These are phyloP conservation scores for Drosophila saltans DNA, from an alignment of 1,140 invertebrate species.

Conservation along the genomic window DNA sequence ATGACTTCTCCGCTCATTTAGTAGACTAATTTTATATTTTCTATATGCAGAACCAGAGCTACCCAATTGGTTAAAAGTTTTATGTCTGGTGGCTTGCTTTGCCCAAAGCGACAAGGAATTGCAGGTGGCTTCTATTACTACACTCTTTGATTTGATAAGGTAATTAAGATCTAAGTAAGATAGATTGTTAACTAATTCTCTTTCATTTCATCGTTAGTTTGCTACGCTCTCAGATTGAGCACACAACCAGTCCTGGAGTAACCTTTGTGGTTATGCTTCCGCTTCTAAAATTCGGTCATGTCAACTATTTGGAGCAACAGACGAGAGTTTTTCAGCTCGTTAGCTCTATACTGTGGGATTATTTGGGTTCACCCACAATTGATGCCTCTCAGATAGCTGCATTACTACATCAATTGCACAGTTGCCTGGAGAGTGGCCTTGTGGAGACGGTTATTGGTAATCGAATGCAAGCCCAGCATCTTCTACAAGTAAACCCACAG, in stretches of 20 bases:
- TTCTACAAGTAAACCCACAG: slow-evolving; percentile 57
- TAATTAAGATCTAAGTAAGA: slow-evolving; percentile 13
- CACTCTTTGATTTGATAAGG: slow-evolving; percentile 90
- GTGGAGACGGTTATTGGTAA: slow-evolving; percentile 78
- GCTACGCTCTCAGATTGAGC: slow-evolving; percentile 85
- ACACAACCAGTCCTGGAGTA: slow-evolving; percentile 84
- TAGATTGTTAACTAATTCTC: background rate
- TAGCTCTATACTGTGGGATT: slow-evolving; percentile 78
- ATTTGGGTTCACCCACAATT: slow-evolving; percentile 56
- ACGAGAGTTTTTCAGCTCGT: slow-evolving; percentile 88
- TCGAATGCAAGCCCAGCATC: slow-evolving; percentile 73
- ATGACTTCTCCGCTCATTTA: no score
- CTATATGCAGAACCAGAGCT: slow-evolving; percentile 82
- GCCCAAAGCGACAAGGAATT: slow-evolving; percentile 85
- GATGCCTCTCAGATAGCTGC: slow-evolving; percentile 72
- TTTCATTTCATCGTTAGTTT: slow-evolving; percentile 58
- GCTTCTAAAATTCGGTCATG: slow-evolving; percentile 87
- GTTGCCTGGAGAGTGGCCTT: slow-evolving; percentile 78
- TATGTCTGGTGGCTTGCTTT: slow-evolving; percentile 89
- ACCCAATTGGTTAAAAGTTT: slow-evolving; percentile 90
- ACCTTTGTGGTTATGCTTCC: slow-evolving; percentile 88
- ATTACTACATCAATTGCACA: slow-evolving; percentile 78
- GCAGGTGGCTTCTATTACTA: slow-evolving; percentile 88
- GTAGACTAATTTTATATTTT: background rate
- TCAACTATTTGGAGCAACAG: slow-evolving; percentile 86